phyloP scores from a whole-genome alignment of 2,113 vertebrate species.

The Petrocephalus zakoni region DNA sequence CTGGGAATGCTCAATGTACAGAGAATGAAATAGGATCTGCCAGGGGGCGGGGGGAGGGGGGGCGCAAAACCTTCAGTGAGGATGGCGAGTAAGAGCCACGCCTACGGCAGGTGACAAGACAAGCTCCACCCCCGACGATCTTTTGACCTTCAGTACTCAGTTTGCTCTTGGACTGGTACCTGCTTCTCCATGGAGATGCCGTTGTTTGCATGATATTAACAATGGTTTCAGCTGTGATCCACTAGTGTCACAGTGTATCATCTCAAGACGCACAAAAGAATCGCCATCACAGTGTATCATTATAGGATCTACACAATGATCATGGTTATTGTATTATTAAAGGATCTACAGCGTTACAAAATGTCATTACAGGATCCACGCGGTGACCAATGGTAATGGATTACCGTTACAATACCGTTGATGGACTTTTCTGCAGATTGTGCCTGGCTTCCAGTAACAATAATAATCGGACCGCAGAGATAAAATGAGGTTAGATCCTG shows the following conservation, averaged over 20 bases:
- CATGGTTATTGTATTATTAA: not conserved
- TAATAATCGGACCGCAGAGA: not conserved
- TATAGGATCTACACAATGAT: not conserved
- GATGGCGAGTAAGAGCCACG: not conserved
- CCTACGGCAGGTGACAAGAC: not conserved
- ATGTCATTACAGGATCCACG: not conserved
- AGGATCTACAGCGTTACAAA: not conserved
- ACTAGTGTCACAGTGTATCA: not conserved
- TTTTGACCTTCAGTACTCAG: not conserved
- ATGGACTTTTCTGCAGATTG: not conserved
- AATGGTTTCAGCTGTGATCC: not conserved
- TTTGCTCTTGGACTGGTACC: not conserved
- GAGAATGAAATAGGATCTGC: constrained; percentile 43
- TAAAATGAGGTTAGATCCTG: not conserved
- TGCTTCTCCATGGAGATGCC: not conserved
- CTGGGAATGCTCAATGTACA: constrained; percentile 41
- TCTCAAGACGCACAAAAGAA: not conserved
- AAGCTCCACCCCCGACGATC: not conserved
- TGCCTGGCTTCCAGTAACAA: not conserved
- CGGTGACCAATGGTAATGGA: not conserved
- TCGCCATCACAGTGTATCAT: not conserved
- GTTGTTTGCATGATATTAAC: not conserved
- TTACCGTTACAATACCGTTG: too few relatives aligned
- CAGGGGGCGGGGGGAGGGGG: constrained; percentile 28
- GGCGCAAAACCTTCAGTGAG: not conserved